Conservation (phyloP, 23 tunicate genomes). For the Styela clava region DNA sequence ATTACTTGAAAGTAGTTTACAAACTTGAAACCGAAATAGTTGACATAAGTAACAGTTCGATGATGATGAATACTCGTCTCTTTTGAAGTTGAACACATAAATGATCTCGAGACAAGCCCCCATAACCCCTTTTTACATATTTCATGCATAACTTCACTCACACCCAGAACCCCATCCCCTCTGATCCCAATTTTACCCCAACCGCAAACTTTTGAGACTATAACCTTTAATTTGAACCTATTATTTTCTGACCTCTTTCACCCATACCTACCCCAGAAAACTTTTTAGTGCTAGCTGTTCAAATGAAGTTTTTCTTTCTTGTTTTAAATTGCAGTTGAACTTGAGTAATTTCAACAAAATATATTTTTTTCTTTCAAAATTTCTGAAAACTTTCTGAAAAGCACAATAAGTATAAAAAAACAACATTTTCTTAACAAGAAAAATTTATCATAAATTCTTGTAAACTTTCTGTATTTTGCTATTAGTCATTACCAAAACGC, state of each 20-base stretch:
- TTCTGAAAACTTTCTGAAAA: too few relatives aligned
- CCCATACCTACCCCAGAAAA: not conserved
- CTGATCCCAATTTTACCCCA: constrained; percentile 31
- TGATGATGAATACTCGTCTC: not conserved
- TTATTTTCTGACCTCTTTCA: constrained; percentile 22
- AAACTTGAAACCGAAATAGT: not conserved
- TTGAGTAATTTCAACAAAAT: not conserved
- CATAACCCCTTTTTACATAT: constrained; percentile 31
- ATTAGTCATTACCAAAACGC: not conserved
- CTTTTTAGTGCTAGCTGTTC: too few relatives aligned
- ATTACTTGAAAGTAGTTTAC: not conserved
- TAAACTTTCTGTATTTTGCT: too few relatives aligned
- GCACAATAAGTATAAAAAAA: too few relatives aligned
- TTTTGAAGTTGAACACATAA: not conserved
- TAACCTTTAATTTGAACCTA: not conserved
- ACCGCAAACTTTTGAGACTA: constrained; percentile 30
- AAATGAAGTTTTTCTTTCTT: not conserved
- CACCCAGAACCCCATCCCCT: constrained; percentile 4
- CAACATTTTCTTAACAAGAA: too few relatives aligned
- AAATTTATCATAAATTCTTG: too few relatives aligned
- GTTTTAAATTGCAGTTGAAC: too few relatives aligned
- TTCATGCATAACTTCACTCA: constrained; percentile 35
- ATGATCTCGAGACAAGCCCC: not conserved
- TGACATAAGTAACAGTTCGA: not conserved
- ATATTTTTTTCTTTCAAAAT: not conserved